Base-by-base conservation (phyloP, 2,797 vertebrate genomes). In the Hemibagrus guttatus region DNA sequence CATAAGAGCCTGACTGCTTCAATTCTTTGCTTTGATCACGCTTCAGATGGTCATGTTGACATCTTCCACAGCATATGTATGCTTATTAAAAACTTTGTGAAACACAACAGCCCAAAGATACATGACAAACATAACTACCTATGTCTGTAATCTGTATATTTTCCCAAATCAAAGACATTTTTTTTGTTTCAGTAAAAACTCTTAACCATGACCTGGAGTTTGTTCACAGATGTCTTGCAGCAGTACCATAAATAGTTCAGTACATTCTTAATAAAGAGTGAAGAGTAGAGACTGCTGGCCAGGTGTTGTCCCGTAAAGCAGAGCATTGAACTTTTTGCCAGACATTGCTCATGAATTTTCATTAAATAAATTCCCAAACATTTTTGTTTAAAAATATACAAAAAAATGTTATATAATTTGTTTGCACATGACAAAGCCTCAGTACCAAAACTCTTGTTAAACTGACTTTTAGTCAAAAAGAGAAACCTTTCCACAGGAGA, bases 51-150 rank as follows among this genome's bases (percentile, higher is more conserved):
- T 76, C 74, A 54, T 17, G 49, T 76, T 54, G n/a, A 76, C 49
- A 76, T 31, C 26, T 54, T 76, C 74, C 74, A 78, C 52, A 54
- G 16, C 52, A 17, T n/a, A 31, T 56, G 49, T 31, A 54, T 78
- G 74, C 74, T 54, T 78, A 31, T 21, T 54, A 56, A 56, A 78
- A 31, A 28, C n/a, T 28, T 3, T 54, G 16, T 78, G 74, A 78
- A 56, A 78, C 52, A 56, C n/a, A 78, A n/a, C 52, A 78, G n/a
- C 52, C n/a, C 74, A 54, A 56, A 56, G 28, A 17, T 54, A 76
- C 74, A 54, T 76, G 46, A 78, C 26, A 78, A 31, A 31, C 74
- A 54, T 78, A 78, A 78, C 74, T 78, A 56, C 14, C 52, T 31
- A 16, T 56, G 49, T 31, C 28, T 56, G 14, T 54, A 78, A 54